These are phyloP conservation scores for Irena cyanogastra DNA, from an alignment of 2,113 vertebrate genomes.

Conservation along the genomic window DNA sequence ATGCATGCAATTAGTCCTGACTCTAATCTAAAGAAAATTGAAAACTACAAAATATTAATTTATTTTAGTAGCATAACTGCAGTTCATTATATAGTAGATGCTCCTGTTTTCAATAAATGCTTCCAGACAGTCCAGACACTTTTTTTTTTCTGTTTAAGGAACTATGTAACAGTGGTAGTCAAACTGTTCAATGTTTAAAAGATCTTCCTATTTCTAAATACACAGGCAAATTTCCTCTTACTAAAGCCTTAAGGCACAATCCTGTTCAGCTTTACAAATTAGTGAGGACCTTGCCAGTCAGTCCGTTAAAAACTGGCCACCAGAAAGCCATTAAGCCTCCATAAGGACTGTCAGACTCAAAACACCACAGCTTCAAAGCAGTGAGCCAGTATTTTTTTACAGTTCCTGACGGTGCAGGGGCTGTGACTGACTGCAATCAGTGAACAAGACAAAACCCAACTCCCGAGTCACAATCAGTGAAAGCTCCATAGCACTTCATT, in stretches of 20 bases:
- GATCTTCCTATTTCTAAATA: not conserved
- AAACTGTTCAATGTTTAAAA: not conserved
- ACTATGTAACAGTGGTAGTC: not conserved
- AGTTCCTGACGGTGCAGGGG: not conserved
- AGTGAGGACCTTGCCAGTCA: not conserved
- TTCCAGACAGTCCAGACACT: not conserved
- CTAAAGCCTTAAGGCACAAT: not conserved
- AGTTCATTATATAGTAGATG: conserved; percentile 7
- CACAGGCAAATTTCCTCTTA: not conserved
- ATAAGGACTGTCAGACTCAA: not conserved
- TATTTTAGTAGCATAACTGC: conserved; percentile 20
- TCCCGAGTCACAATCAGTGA: not conserved
- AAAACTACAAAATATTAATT: conserved; percentile 7
- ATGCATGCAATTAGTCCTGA: conserved; percentile 10
- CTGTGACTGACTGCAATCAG: not conserved
- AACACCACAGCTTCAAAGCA: not conserved
- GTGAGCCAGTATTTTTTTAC: not conserved
- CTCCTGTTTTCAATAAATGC: conserved; percentile 19
- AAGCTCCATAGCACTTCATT: not conserved
- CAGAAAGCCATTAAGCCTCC: not conserved
- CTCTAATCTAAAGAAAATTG: conserved; percentile 13
- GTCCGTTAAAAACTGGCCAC: not conserved
- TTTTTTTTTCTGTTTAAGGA: not conserved
- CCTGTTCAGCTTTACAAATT: not conserved
- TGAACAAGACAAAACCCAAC: not conserved